Conservation (phyloP, 1,140 invertebrate species). For the Thaumetopoea pityocampa region DNA sequence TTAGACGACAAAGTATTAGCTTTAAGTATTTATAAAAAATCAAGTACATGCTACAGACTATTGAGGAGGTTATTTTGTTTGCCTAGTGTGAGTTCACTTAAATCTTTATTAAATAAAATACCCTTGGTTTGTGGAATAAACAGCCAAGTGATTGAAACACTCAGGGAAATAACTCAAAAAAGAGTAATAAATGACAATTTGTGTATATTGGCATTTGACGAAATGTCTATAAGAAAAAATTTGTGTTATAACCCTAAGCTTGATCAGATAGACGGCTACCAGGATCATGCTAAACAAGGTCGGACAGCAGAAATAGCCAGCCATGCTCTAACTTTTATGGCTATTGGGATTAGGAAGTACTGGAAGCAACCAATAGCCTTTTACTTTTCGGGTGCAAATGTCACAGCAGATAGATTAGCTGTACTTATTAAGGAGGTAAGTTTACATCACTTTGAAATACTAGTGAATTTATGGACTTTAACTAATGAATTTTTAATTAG, state of each 20-base stretch:
- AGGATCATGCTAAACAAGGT: constrained; percentile 19
- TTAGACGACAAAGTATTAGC: constrained; percentile 21
- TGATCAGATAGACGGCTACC: constrained; percentile 19
- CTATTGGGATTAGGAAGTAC: constrained; percentile 1
- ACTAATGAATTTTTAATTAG: no score
- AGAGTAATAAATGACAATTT: constrained; percentile 2
- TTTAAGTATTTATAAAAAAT: constrained; percentile 17
- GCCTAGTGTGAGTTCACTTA: constrained; percentile 5
- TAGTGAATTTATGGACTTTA: background rate
- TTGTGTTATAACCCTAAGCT: constrained; percentile 17
- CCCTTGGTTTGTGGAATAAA: constrained; percentile 13
- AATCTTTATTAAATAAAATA: constrained; percentile 9
- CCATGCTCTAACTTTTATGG: constrained; percentile 12
- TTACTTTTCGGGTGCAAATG: constrained; percentile 14
- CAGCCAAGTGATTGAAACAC: constrained; percentile 5
- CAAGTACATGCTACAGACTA: constrained; percentile 11
- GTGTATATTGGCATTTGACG: constrained; percentile 21
- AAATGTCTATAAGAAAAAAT: constrained; percentile 28
- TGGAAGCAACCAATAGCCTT: constrained; percentile 11
- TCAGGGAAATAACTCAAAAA: constrained; percentile 6
- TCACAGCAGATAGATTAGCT: constrained; percentile 14
- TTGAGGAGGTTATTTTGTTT: constrained; percentile 17
- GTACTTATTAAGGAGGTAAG: constrained; percentile 13
- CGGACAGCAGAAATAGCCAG: constrained; percentile 3
- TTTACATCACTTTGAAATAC: background rate